A percentile compares a stretch with the other conserved stretches of the same genome.
Evolutionary conservation across 1,140 invertebrate species (phyloP).

Genomic region (Papilio helenus): DNA sequence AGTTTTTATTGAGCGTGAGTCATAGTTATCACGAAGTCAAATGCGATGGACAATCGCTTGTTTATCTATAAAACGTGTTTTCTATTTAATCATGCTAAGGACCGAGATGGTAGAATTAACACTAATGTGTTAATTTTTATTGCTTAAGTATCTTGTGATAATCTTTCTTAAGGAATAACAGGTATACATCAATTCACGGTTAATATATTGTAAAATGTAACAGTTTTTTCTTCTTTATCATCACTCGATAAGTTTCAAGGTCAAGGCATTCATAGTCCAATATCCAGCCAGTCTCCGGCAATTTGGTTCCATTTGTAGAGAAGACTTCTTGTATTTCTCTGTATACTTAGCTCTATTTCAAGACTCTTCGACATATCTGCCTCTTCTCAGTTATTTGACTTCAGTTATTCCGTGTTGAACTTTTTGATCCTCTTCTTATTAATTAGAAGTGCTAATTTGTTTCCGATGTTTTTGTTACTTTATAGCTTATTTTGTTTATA

Average conservation of each 20-base stretch:
- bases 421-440: neutral
- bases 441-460: neutral
- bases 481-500: neutral
- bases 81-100: slow-evolving; percentile 31
- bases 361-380: neutral
- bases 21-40: slow-evolving; percentile 33
- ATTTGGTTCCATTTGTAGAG: neutral
- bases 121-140: slow-evolving; percentile 16
- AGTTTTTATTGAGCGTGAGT: slow-evolving; percentile 32
- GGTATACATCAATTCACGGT: neutral
- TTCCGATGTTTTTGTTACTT: neutral
- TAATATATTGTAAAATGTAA: neutral
- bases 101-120: slow-evolving; percentile 18
- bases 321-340: neutral
- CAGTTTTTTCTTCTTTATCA: neutral
- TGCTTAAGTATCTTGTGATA: slow-evolving; percentile 9
- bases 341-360: neutral
- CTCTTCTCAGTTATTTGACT: neutral
- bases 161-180: neutral
- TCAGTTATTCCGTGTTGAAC: neutral
- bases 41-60: slow-evolving; percentile 26
- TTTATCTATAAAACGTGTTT: slow-evolving; percentile 37
- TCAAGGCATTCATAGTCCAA: too few relatives aligned
- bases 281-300: neutral
- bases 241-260: neutral